phyloP scores from a whole-genome alignment of 2,113 vertebrate species.

The Tachysurus fulvidraco region DNA sequence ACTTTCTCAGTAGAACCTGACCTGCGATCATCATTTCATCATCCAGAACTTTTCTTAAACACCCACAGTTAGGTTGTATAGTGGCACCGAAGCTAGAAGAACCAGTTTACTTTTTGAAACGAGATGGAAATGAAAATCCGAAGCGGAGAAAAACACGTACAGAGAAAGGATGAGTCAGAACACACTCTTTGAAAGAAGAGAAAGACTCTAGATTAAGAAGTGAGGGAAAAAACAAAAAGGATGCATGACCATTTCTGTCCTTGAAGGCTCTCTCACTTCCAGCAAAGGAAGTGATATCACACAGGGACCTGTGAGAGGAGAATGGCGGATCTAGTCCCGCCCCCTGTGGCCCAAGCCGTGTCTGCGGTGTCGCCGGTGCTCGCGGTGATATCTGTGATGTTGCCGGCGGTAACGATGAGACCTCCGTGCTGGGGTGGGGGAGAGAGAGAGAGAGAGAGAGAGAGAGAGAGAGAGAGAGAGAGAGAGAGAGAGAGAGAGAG shows the following conservation, averaged over 20 bases:
- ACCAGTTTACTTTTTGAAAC: not conserved
- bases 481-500: not conserved
- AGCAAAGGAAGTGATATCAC: slow-evolving; percentile 34
- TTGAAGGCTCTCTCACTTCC: slow-evolving; percentile 24
- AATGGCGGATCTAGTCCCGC: slow-evolving; percentile 69
- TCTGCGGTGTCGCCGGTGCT: slow-evolving; percentile 76
- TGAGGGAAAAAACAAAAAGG: not conserved
- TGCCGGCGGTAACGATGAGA: slow-evolving; percentile 83
- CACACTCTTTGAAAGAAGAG: not conserved
- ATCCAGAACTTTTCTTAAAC: slow-evolving; percentile 1
- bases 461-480: not conserved
- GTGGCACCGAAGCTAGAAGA: slow-evolving; percentile 18
- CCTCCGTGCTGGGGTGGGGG: slow-evolving; percentile 75
- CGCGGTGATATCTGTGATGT: slow-evolving; percentile 81
- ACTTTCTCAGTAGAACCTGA: not conserved
- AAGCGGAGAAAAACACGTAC: not conserved
- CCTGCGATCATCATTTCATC: slow-evolving; percentile 5
- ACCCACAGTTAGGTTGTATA: slow-evolving; percentile 13
- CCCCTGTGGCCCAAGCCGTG: slow-evolving; percentile 65
- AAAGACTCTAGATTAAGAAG: not conserved
- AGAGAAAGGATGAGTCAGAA: slow-evolving; percentile 2
- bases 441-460: not conserved
- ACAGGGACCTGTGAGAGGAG: slow-evolving; percentile 49
- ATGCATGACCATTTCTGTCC: slow-evolving; percentile 34
- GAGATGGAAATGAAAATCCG: slow-evolving; percentile 1